Percentiles rank a stretch among this genome's conserved stretches.
Conservation (phyloP, 2,797 vertebrate genomes). For the Leptodactylus fallax region DNA sequence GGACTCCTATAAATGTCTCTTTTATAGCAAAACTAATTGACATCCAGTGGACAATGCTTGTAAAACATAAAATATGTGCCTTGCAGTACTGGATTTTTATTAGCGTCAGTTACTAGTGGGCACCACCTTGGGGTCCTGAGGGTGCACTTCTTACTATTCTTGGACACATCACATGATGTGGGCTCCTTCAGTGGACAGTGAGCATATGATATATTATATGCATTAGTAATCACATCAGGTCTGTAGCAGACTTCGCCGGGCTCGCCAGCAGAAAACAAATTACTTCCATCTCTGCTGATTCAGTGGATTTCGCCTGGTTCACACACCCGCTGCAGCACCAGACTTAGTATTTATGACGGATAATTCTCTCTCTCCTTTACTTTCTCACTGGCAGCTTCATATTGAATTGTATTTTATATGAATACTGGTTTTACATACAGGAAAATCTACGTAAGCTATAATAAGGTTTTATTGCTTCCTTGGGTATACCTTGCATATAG, state of each 20-base stretch:
- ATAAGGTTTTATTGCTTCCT: neutral
- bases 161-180: slow-evolving; percentile 3
- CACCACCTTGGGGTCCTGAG: neutral
- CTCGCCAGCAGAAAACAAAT: slow-evolving; percentile 56
- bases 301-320: slow-evolving; percentile 53
- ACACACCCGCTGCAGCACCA: slow-evolving; percentile 12
- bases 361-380: slow-evolving; percentile 7
- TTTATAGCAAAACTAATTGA: neutral
- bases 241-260: slow-evolving; percentile 34
- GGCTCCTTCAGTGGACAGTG: slow-evolving; percentile 17
- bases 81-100: neutral
- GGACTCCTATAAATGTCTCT: neutral
- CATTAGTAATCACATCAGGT: slow-evolving; percentile 62
- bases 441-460: neutral
- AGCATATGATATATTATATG: slow-evolving; percentile 14
- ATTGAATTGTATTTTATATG: neutral
- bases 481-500: neutral
- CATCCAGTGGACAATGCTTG: too few relatives aligned
- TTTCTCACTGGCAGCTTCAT: neutral
- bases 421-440: neutral
- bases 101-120: neutral
- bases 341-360: slow-evolving; percentile 68
- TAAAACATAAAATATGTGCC: neutral
- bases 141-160: neutral
- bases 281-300: slow-evolving; percentile 52